phyloP scores from a whole-genome alignment of 37 sponge, comb jelly and placozoan species.

The Tethya wilhelma region DNA sequence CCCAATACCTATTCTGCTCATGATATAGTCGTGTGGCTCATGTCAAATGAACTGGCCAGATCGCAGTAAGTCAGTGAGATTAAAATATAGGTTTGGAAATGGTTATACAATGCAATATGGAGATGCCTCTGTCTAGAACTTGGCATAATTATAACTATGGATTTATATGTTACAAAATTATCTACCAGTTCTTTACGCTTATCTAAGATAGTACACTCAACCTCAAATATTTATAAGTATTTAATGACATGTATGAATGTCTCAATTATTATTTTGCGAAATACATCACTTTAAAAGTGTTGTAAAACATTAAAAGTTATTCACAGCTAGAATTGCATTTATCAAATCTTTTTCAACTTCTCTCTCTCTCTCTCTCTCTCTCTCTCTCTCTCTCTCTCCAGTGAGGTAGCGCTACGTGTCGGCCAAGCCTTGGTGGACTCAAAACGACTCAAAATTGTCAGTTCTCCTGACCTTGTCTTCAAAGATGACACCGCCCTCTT shows the following conservation, averaged over 20 bases:
- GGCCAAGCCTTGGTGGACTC: slow-evolving; percentile 82
- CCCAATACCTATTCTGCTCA: slow-evolving; percentile 63
- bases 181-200: no score
- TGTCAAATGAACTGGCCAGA: slow-evolving; percentile 37
- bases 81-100: neutral
- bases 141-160: no score
- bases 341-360: neutral
- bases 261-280: no score
- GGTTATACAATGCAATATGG: neutral
- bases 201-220: no score
- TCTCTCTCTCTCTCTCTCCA: neutral
- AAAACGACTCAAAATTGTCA: slow-evolving; percentile 67
- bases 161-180: no score
- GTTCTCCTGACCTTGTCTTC: slow-evolving; percentile 43
- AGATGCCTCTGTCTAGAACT: neutral
- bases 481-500: slow-evolving; percentile 51
- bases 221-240: no score
- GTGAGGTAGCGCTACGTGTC: slow-evolving; percentile 58
- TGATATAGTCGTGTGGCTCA: slow-evolving; percentile 79
- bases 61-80: slow-evolving; percentile 43
- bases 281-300: no score
- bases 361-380: no score
- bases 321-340: no score
- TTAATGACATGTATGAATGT: no score
- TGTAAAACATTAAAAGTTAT: no score